Evolutionary conservation across 2,888 invertebrate species (phyloP), one percentile per base, ranked within the genome.

Genomic region (Molorchus minor): DNA sequence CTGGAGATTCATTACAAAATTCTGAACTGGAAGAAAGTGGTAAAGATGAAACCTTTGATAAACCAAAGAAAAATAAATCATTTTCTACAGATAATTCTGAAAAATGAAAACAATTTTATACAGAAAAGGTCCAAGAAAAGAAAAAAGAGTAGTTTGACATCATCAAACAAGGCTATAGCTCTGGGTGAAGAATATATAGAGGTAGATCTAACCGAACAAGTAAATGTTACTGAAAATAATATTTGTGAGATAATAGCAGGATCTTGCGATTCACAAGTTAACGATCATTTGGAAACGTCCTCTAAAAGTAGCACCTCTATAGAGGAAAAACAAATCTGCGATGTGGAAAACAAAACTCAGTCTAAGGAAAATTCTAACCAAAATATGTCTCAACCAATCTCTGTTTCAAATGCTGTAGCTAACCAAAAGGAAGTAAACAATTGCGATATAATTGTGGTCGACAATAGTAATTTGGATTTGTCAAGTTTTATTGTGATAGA

Each of bases 61-160:
- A 61, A 29, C 57, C 46, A 25, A 59, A 57, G 46, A 62, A 64
- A 35, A 52, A 43, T 12, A 55, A 56, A 44, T 33, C 40, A 10
- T 13, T 19, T 13, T 25, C 16, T n/a, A n/a, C 10, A 7, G 54
- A 59, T 43, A 54, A 45, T 35, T 41, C 10, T 44, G 51, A 57
- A 30, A 41, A 25, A 25, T 7, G 45, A 53, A 21, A 35, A 46
- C 25, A 29, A n/a, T 16, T 30, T 49, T 15, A 17, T 41, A 8
- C 45, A 55, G 13, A 38, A 29, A 4, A 25, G 17, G 17, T 45
- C 44, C 16, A 57, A 61, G 38, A 65, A 53, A 19, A 58, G 51
- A 43, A 63, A 51, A 35, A 62, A 57, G 40, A 45, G 41, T 20
- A 5, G 19, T 36, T 20, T 13, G 8, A 45, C 33, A 5, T 33